Evolutionary conservation across 30 jellyfish, hydroid and myxozoan genomes (phyloP), one percentile per base, ranked within the genome.

Genomic region (Sanderia malayensis): DNA sequence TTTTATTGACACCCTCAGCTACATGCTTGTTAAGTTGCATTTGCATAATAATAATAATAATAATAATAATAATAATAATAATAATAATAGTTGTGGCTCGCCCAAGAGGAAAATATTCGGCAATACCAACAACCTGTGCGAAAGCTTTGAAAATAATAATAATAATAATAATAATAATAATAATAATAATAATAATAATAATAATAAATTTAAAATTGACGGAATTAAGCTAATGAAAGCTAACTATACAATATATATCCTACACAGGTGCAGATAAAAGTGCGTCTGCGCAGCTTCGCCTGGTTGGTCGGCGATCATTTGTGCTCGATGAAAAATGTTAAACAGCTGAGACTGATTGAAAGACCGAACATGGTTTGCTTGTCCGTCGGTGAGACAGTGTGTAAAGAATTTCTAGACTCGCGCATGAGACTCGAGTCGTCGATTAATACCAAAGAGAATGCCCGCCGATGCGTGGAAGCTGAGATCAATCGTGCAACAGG

Each of bases 301-400:
- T 85, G 96, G 96, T 33, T 76, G 21, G 82, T 76, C 19, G 73
- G 62, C 21, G 96, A 85, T 31, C 46, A 75, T 7, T 61, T 85
- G n/a, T 85, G 96, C 61, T 57, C 70, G 24, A 65, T 85, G 18
- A 80, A 79, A 28, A 45, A 71, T 3, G 83, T 33, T 13, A 49
- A 69, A 53, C 64, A 70, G 44, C 29, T 10, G 11, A 31, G 34
- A 0, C 24, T 18, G 4, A 37, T 62, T 2, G 32, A 57, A 26
- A 67, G 70, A 15, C 91, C 81, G 32, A 76, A 80, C 47, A 31
- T 68, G 15, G 80, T 76, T 15, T 52, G 18, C 10, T 52, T 52
- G 19, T 33, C 20, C 46, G 73, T 86, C 23, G 96, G 93, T 0
- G 83, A 59, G 24, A 71, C 82, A 34, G 80, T 82, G 30, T 64